Evolutionary conservation across 2,797 vertebrate genomes (phyloP), one percentile per base, ranked within the genome.

Genomic region (Adelosebastes latens): DNA sequence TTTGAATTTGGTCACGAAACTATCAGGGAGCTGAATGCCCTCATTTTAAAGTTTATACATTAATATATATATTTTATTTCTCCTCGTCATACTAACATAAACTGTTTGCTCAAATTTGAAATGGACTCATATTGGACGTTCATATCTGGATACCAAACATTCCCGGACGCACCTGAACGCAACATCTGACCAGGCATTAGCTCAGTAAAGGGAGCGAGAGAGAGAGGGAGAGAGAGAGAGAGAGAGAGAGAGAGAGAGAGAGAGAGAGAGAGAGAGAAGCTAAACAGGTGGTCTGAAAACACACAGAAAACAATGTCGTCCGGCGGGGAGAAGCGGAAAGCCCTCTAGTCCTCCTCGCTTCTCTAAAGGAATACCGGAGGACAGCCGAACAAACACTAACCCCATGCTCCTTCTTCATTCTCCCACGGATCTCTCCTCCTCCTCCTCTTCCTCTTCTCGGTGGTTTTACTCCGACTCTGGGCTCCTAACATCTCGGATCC

Each of bases 221-320:
- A 84, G 32, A 58, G 80, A 62, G 60, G 6, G 49, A 53, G 49
- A 81, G 49, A 77, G 75, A 60, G 55, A 73, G 53, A 64, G 59
- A 1, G 20, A 12, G 60, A 62, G 20, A 2, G 31, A 25, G 36
- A 34, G 53, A 72, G 25, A 5, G 25, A 29, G 59, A 1, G 59
- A n/a, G 29, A 2, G 22, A 32, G 49, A 8, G 77, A 42, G 63
- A 60, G 80, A 80, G 53, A 79, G 70, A 65, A 74, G 80, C 86
- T 84, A 93, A 95, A 95, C 94, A 95, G 94, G 94, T 95, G 94
- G 93, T 93, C 93, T 42, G 80, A 53, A 87, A 89, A 88, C 85
- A 86, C 81, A 67, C 66, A 81, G 68, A 80, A 72, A 91, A 91
- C 91, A 87, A 94, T 95, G 94, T 93, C 83, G 90, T 65, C 84